Base-by-base conservation (phyloP, 1,140 invertebrate species). In the Aphaenogaster ashmeadi region DNA sequence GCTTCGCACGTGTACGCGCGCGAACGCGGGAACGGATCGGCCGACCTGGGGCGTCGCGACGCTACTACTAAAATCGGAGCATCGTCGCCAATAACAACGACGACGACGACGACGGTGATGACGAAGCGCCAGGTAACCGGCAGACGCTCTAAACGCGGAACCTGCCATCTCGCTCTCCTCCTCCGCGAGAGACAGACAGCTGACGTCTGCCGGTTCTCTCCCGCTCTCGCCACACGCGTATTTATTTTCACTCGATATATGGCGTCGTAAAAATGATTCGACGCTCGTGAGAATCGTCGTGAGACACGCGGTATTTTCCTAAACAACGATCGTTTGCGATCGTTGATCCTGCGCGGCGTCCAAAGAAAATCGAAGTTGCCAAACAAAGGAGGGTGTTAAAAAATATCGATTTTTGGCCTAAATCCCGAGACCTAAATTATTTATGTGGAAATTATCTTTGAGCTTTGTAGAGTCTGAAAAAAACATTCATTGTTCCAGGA, bases 21-120 rank as follows among this genome's bases (percentile, higher is more conserved):
- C 33, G 52, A 38, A 44, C 54, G 60, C 71, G 71, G 13, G 66
- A 50, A 58, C 56, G 58, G 86, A 88, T 90, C 87, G 58, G 80
- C 86, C 90, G 87, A 87, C 71, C 74, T 87, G 86, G 80, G 92
- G 87, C 92, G 94, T 93, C 93, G 93, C 92, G 92, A 89, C 90
- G 92, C 90, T 93, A 95, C 95, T 95, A 94, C 95, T 95, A 94
- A 94, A 93, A 91, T 71, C 86, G 88, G 89, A 87, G 85, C 71
- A 44, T 41, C 71, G 21, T 38, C 86, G 62, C 41, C 71, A 41
- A 58, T 7, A 56, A 72, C 36, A 8, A 72, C 44, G 27, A 79
- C 15, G 41, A 67, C 8, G 44, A 41, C 60, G 58, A 44, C 72
- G 58, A 13, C 33, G 77, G 15, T 8, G 80, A 60, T 60, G 74